Evolutionary conservation across 2,888 invertebrate species (phyloP), one percentile per base, ranked within the genome.

Genomic region (Ormyrus thymus): DNA sequence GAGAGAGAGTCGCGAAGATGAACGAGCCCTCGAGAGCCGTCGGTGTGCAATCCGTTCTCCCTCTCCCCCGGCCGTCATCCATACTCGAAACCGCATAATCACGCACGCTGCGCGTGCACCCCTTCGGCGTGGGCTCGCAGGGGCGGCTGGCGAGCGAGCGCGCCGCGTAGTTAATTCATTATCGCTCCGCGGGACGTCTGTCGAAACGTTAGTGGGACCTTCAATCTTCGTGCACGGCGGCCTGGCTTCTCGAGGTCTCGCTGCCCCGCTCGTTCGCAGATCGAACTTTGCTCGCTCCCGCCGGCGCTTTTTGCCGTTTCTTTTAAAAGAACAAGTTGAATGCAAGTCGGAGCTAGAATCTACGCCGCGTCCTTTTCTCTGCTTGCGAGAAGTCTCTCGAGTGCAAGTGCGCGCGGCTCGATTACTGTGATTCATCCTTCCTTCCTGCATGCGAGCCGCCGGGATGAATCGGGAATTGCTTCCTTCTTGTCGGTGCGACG

Each of bases 81-180:
- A 15, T 51, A 53, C 45, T 68, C 64, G 64, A 76, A 69, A 76
- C 76, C 76, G 76, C 76, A 76, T 77, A 78, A 68, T 76, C 81
- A 74, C 68, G 74, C 62, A 48, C 66, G 73, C 62, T 56, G 10
- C 66, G 59, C 29, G 29, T 29, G 29, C 62, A 62, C 59, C 76
- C 80, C 66, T 73, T 62, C 62, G 29, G 15, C 59, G 59, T 66
- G 55, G 43, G 59, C 46, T 46, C 9, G n/a, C 46, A 15, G 29
- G 56, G 58, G 65, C 48, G 51, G 59, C 46, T 45, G n/a, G 46
- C 53, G 76, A 61, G 64, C 71, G 78, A 71, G 59, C 74, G 72
- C 74, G 81, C 82, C 81, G 79, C 82, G 78, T 83, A 84, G 84
- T 84, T 85, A 84, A 85, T 84, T 85, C 84, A 84, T 85, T 84